A percentile compares a stretch with the other conserved stretches of the same genome.
Conservation (phyloP, 2,888 invertebrate genomes). For the Villa cingulata region DNA sequence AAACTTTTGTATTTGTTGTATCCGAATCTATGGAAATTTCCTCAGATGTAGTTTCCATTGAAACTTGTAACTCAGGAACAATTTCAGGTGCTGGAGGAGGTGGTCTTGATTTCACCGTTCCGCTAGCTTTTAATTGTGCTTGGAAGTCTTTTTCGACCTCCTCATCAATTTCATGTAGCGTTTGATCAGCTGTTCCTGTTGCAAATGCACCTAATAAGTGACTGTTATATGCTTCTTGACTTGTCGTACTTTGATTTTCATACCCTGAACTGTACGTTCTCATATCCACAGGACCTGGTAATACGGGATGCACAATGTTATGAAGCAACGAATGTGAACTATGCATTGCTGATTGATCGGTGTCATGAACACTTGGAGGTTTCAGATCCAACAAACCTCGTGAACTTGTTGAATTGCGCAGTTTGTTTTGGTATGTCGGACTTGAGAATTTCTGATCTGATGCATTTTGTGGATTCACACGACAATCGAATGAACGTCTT, state of each 20-base stretch:
- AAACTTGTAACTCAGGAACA: conserved; percentile 26
- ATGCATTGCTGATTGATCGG: conserved; percentile 12
- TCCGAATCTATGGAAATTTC: conserved; percentile 37
- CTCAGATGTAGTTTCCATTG: conserved; percentile 35
- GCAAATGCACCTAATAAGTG: conserved; percentile 54
- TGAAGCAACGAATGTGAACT: conserved; percentile 36
- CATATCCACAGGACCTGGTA: conserved; percentile 84
- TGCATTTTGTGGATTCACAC: conserved; percentile 19
- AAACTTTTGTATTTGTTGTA: conserved; percentile 51
- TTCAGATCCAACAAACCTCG: conserved; percentile 32
- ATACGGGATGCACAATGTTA: conserved; percentile 53
- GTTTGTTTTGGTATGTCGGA: conserved; percentile 20
- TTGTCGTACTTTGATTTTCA: conserved; percentile 37
- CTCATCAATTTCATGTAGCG: conserved; percentile 60
- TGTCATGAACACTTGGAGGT: conserved; percentile 37
- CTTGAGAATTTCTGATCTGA: conserved; percentile 20
- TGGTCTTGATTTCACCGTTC: conserved; percentile 32
- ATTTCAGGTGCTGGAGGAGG: conserved; percentile 21
- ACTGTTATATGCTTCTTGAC: conserved; percentile 45
- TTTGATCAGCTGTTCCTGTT: conserved; percentile 53
- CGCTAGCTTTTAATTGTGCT: conserved; percentile 47
- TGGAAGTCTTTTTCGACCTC: conserved; percentile 66
- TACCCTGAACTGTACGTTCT: conserved; percentile 58
- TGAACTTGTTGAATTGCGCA: conserved; percentile 11
- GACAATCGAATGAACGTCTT: conserved; percentile 58